Base-by-base conservation (phyloP, 1,140 invertebrate species). In the Saccostrea cuccullata region DNA sequence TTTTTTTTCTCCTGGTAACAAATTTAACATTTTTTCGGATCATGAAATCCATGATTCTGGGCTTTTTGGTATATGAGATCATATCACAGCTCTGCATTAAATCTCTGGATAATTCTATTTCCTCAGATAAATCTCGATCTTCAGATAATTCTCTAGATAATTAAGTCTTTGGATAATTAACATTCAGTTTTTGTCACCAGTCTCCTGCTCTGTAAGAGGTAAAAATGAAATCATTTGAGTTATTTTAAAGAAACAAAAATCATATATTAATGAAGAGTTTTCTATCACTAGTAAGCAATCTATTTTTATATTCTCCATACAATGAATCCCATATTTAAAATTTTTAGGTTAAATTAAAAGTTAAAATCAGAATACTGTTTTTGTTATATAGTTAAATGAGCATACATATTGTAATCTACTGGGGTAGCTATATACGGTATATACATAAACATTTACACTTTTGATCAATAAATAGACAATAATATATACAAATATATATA, bases 161-260 rank as follows among this genome's bases (percentile, higher is more conserved):
- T 77, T 36, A 17, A 67, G 20, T 67, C 60, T 67, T 0, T 30
- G 26, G 70, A 5, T 77, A 67, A 67, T 67, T 67, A 13, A n/a
- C 11, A 30, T 30, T 77, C 26, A 77, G 26, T 77, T 15, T 77
- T 77, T 12, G 70, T 77, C 70, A 77, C 70, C 70, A 77, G 70
- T 77, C 70, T 77, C 70, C 70, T 26, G 70, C 23, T 13, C 70
- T 77, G 70, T 30, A 77, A 36, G 70, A 30, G 26, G 0, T n/a
- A 77, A 77, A 77, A 73, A 73, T 15, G 13, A 77, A 36, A 77
- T 3, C 70, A 36, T 30, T 23, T 47, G 47, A 47, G 47, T 47
- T 47, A 20, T 0, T 64, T 64, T 60, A 1, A 60, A 60, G 20
- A 60, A 17, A 60, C 58, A 17, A 60, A 11, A 60, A 20, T 17